phyloP scores from a whole-genome alignment of 2,888 invertebrate species.

The Synergus gifuensis region DNA sequence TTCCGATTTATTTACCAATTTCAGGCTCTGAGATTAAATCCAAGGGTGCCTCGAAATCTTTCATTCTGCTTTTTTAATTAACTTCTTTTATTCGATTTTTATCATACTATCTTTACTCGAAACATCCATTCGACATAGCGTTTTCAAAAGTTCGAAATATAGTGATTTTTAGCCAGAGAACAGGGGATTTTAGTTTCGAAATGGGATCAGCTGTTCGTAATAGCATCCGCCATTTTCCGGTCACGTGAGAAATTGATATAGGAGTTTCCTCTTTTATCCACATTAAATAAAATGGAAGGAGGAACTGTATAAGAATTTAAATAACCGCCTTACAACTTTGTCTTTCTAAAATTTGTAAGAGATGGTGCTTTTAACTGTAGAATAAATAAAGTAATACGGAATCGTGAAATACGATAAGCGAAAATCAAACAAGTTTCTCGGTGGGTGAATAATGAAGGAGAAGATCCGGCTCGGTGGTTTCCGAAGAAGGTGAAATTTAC shows the following conservation, averaged over 20 bases:
- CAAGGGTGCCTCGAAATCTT: not conserved
- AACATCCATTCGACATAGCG: too few relatives aligned
- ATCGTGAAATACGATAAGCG: constrained; percentile 38
- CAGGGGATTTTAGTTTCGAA: too few relatives aligned
- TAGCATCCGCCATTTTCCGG: too few relatives aligned
- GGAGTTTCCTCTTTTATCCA: not conserved
- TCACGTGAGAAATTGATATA: not conserved
- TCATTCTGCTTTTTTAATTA: too few relatives aligned
- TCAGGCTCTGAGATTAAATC: not conserved
- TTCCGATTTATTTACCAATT: constrained; percentile 22
- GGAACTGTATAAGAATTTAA: too few relatives aligned
- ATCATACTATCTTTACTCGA: not conserved
- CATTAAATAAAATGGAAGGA: too few relatives aligned
- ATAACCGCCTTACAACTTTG: not conserved
- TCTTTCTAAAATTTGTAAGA: constrained; percentile 2
- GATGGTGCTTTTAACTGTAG: not conserved
- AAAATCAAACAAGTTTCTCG: constrained; percentile 42
- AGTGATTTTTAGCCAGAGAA: not conserved
- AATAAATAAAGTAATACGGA: constrained; percentile 39
- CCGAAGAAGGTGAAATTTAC: constrained; percentile 41
- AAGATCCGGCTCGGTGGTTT: constrained; percentile 40
- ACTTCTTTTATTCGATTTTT: not conserved
- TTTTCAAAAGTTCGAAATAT: not conserved
- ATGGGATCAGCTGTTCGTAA: too few relatives aligned
- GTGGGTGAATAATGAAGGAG: constrained; percentile 37